Evolutionary conservation across 2,888 invertebrate genomes (phyloP).

Genomic region (Cephus pulcher): DNA sequence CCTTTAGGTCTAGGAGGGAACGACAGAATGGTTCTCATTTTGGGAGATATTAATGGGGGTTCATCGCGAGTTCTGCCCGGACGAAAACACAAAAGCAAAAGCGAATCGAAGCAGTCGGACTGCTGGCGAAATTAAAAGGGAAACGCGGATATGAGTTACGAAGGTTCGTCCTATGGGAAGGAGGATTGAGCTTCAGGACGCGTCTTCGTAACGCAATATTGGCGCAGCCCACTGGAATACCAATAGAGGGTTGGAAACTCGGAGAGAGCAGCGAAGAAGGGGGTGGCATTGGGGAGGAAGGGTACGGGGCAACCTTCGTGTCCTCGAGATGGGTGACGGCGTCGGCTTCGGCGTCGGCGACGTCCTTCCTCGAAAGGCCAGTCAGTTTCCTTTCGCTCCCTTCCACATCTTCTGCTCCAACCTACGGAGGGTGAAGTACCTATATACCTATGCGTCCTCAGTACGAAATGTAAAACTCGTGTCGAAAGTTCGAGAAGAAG

Average conservation of each 20-base stretch:
- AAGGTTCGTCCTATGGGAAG: constrained; percentile 24
- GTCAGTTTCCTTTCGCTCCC: constrained; percentile 4
- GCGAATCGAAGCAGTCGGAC: constrained; percentile 10
- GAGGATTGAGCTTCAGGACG: constrained; percentile 55
- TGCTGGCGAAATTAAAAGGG: constrained; percentile 54
- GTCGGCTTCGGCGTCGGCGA: constrained; percentile 3
- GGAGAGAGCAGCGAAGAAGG: constrained; percentile 13
- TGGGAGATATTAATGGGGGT: too few relatives aligned
- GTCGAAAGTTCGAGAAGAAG: constrained; percentile 54
- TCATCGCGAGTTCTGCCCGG: too few relatives aligned
- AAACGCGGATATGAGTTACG: constrained; percentile 55
- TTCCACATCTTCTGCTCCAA: constrained; percentile 26
- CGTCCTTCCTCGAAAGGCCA: not conserved
- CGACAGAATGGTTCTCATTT: too few relatives aligned
- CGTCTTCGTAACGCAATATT: constrained; percentile 66
- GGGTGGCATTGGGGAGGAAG: constrained; percentile 6
- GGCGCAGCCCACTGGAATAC: constrained; percentile 60
- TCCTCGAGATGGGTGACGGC: not conserved
- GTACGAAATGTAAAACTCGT: constrained; percentile 59
- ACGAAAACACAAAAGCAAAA: too few relatives aligned
- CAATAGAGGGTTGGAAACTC: constrained; percentile 44
- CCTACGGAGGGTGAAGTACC: too few relatives aligned
- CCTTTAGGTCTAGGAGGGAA: too few relatives aligned
- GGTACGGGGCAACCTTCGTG: not conserved
- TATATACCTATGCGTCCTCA: constrained; percentile 26